Percentiles rank a stretch among this genome's conserved stretches.
Conservation (phyloP, 2,113 vertebrate genomes). For the Paratilapia polleni region DNA sequence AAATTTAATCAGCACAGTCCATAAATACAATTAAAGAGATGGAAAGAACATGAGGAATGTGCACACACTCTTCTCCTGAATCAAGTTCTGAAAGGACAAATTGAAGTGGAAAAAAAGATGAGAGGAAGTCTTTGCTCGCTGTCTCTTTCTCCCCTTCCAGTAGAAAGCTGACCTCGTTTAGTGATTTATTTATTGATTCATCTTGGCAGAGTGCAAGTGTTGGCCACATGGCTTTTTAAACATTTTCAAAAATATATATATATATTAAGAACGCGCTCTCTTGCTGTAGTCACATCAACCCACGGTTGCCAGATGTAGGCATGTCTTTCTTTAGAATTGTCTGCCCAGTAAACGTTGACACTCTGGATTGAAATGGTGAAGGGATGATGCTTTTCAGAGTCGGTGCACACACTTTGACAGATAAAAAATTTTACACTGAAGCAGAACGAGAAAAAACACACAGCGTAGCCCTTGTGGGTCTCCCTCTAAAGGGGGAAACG, state of each 20-base stretch:
- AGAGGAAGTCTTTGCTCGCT: slow-evolving; percentile 54
- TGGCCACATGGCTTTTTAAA: slow-evolving; percentile 71
- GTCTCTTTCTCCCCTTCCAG: slow-evolving; percentile 42
- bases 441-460: slow-evolving; percentile 66
- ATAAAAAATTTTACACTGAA: slow-evolving; percentile 56
- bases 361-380: slow-evolving; percentile 68
- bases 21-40: slow-evolving; percentile 75
- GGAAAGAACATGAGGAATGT: slow-evolving; percentile 57
- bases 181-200: slow-evolving; percentile 72
- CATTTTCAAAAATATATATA: slow-evolving; percentile 51
- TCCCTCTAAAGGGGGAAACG: slow-evolving; percentile 55
- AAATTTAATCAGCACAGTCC: slow-evolving; percentile 67
- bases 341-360: slow-evolving; percentile 64
- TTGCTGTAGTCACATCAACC: slow-evolving; percentile 27
- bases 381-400: slow-evolving; percentile 47
- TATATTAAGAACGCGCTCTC: slow-evolving; percentile 49
- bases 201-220: slow-evolving; percentile 76
- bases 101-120: slow-evolving; percentile 29
- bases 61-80: slow-evolving; percentile 58
- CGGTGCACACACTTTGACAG: slow-evolving; percentile 50
- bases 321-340: slow-evolving; percentile 43
- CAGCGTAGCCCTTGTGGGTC: slow-evolving; percentile 80
- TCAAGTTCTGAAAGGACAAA: slow-evolving; percentile 38
- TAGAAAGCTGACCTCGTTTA: slow-evolving; percentile 58
- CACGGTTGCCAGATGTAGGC: slow-evolving; percentile 17